Base-by-base conservation (phyloP, 2,888 invertebrate species). In the Notodonta dromedarius region DNA sequence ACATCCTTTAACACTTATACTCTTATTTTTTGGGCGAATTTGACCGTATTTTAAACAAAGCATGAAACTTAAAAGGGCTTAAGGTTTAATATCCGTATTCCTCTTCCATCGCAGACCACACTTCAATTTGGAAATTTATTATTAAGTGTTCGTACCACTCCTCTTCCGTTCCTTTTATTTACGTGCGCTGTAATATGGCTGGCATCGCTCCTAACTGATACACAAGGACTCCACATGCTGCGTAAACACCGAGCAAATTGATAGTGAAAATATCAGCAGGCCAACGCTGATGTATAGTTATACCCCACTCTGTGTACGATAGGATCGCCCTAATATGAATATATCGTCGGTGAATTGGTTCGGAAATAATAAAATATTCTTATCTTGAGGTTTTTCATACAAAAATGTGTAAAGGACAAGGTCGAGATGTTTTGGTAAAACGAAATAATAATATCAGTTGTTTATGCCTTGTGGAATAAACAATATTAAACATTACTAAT, bases 91-190 rank as follows among this genome's bases (percentile, higher is more conserved):
- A 12, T 42, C 0, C 46, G 46, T n/a, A 13, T n/a, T 46, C 13
- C 46, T 46, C 46, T 5, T n/a, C 13, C 5, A n/a, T 46, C n/a
- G 0, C 13, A n/a, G 46, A n/a, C 13, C n/a, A n/a, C 46, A n/a
- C 4, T 46, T 16, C 16, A 8, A 16, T 14, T 50, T 58, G 61
- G 60, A 69, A 75, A 79, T 82, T 79, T 79, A 80, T 78, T 79
- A 81, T 80, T 73, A 79, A 82, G 77, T 82, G 78, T 71, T 78
- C 66, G 64, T 63, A 77, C 59, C 74, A 64, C 69, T 65, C 67
- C 58, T 64, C 69, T 67, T 67, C 69, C 68, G 77, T 68, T 73
- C 65, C 62, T 63, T 76, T 70, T 74, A 74, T 76, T 79, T 74
- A 71, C 73, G 73, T 69, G 61, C 63, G 62, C 63, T 63, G 53